Evolutionary conservation across 2,797 vertebrate genomes (phyloP).

Genomic region (Rhynchonycteris naso): DNA sequence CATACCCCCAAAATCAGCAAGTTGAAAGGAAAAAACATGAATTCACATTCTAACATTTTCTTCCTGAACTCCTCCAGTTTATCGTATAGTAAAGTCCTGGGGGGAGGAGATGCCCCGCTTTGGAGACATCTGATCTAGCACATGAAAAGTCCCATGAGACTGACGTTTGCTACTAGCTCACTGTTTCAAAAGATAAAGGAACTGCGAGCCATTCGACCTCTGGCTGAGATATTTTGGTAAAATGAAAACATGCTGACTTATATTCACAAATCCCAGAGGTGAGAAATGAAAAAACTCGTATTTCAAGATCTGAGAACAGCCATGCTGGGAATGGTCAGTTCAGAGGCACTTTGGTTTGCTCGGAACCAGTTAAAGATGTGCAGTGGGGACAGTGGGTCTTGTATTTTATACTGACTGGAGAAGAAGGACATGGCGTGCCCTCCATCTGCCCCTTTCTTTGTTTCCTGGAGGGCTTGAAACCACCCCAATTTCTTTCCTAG

Average conservation of each 20-base stretch:
- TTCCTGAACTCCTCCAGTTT: not conserved
- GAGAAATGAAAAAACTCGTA: not conserved
- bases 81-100: not conserved
- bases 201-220: accelerated
- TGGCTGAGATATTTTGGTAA: not conserved
- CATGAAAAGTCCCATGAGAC: not conserved
- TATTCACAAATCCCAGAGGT: not conserved
- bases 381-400: accelerated
- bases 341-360: not conserved
- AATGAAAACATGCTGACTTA: not conserved
- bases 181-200: not conserved
- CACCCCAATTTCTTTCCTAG: not conserved
- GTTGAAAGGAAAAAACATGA: not conserved
- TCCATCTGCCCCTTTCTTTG: too few species aligned
- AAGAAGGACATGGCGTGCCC: not conserved
- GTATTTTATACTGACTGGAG: not conserved
- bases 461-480: not conserved
- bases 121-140: not conserved
- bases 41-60: not conserved
- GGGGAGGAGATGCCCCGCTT: accelerated
- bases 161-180: not conserved
- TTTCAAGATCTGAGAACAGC: not conserved
- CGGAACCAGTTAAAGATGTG: not conserved
- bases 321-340: too few species aligned
- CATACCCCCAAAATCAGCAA: not conserved